A percentile compares a stretch with the other conserved stretches of the same genome.
Conservation (phyloP, 2,888 invertebrate genomes). For the Drosophila testacea region DNA sequence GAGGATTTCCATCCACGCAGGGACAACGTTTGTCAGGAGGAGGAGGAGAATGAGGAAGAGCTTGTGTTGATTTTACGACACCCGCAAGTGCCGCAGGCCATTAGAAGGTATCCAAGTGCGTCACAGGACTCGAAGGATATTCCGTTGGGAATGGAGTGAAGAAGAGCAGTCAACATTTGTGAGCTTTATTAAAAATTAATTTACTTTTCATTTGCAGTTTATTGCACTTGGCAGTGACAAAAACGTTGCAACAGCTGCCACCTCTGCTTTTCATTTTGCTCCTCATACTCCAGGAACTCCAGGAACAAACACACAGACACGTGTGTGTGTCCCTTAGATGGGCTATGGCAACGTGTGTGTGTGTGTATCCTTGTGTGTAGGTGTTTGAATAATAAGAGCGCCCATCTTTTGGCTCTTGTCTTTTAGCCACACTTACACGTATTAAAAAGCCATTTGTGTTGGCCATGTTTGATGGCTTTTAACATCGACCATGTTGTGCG, state of each 20-base stretch:
- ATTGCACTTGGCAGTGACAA: slow-evolving; percentile 72
- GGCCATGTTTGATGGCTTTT: slow-evolving; percentile 73
- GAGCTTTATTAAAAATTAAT: slow-evolving; percentile 79
- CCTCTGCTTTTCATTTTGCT: slow-evolving; percentile 18
- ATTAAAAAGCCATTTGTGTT: slow-evolving; percentile 74
- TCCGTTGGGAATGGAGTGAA: slow-evolving; percentile 9
- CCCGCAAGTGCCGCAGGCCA: slow-evolving; percentile 74
- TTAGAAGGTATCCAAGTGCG: slow-evolving; percentile 68
- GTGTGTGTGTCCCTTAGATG: slow-evolving; percentile 26
- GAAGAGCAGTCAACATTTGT: slow-evolving; percentile 50
- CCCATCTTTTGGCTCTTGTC: slow-evolving; percentile 30
- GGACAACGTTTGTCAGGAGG: slow-evolving; percentile 23
- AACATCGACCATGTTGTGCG: slow-evolving; percentile 54
- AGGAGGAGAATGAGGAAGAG: slow-evolving; percentile 8
- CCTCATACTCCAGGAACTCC: neutral
- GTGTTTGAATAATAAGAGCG: slow-evolving; percentile 66
- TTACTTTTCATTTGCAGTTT: slow-evolving; percentile 80
- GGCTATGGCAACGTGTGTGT: slow-evolving; percentile 7
- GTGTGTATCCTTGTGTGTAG: slow-evolving; percentile 13
- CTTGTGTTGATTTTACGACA: slow-evolving; percentile 73
- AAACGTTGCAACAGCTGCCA: slow-evolving; percentile 57
- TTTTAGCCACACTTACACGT: slow-evolving; percentile 68
- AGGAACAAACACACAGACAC: slow-evolving; percentile 1
- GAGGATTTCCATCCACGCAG: slow-evolving; percentile 35
- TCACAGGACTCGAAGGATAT: slow-evolving; percentile 22